Percentiles rank a stretch among this genome's conserved stretches.
These are phyloP conservation scores for Aplidium turbinatum DNA, from an alignment of 23 tunicate species.

Conservation along the genomic window DNA sequence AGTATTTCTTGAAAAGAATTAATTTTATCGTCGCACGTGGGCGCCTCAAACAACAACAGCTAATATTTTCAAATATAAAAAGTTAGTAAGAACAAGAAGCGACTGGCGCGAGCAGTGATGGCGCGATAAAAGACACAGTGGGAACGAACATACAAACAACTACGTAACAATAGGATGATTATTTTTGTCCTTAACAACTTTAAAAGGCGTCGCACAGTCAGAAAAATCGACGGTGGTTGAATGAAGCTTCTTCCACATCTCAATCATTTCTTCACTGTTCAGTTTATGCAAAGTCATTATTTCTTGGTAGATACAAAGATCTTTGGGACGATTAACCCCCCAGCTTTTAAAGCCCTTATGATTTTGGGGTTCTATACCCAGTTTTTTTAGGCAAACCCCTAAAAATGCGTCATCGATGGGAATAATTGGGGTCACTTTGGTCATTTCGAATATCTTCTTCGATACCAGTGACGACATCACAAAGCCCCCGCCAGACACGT, in stretches of 20 bases:
- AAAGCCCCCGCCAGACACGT: slow-evolving; percentile 97
- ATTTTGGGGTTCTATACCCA: slow-evolving; percentile 79
- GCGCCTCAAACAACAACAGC: no score
- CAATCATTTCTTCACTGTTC: slow-evolving; percentile 65
- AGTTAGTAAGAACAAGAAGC: no score
- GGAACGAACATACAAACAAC: no score
- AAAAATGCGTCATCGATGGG: slow-evolving; percentile 99
- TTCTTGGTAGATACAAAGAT: slow-evolving; percentile 80
- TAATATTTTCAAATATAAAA: no score
- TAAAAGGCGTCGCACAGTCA: no score
- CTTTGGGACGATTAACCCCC: slow-evolving; percentile 88
- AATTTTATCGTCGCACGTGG: no score
- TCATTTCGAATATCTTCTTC: slow-evolving; percentile 68
- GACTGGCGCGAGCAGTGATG: no score
- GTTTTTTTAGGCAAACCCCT: slow-evolving; percentile 86
- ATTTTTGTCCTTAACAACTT: no score
- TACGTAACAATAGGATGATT: no score
- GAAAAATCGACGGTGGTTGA: no score
- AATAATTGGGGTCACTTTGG: slow-evolving; percentile 84
- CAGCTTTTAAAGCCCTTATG: slow-evolving; percentile 98
- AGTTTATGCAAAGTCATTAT: slow-evolving; percentile 94
- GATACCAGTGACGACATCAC: slow-evolving; percentile 90
- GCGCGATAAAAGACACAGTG: no score
- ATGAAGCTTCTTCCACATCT: slow-evolving; percentile 69
- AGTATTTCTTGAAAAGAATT: no score